A percentile compares a stretch with the other conserved stretches of the same genome.
phyloP scores from a whole-genome alignment of 2,113 vertebrate species.

The Poicephalus meyeri region DNA sequence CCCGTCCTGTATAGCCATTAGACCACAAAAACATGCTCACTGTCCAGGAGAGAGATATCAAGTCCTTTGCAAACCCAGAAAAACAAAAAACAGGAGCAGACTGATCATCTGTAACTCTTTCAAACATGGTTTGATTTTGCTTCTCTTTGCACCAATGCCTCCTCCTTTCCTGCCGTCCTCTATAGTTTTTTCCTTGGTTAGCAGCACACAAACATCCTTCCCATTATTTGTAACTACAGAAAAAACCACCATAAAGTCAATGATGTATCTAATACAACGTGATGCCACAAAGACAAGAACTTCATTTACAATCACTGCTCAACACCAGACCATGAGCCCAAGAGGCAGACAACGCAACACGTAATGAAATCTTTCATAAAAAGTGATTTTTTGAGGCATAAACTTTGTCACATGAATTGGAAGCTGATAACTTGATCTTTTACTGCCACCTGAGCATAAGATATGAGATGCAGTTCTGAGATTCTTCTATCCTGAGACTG shows the following conservation, averaged over 20 bases:
- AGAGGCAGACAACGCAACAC: not conserved
- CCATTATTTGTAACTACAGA: not conserved
- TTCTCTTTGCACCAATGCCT: not conserved
- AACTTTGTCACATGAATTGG: not conserved
- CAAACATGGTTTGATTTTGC: not conserved
- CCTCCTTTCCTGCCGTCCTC: not conserved
- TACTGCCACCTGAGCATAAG: not conserved
- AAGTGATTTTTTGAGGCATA: not conserved
- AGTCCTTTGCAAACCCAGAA: not conserved
- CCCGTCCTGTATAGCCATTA: not conserved
- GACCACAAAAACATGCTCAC: not conserved
- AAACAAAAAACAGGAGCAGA: not conserved
- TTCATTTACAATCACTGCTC: not conserved
- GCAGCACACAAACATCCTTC: not conserved
- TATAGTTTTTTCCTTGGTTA: not conserved
- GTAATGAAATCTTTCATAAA: not conserved
- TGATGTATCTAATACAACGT: not conserved
- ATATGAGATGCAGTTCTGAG: not conserved
- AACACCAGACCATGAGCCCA: not conserved
- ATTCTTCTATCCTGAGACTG: not conserved
- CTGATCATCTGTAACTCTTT: not conserved
- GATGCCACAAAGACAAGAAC: not conserved
- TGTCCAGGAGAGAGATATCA: not conserved
- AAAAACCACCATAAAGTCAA: not conserved
- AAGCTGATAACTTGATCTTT: not conserved